Evolutionary conservation across 2,888 invertebrate genomes (phyloP).

Genomic region (Torymus texanus): DNA sequence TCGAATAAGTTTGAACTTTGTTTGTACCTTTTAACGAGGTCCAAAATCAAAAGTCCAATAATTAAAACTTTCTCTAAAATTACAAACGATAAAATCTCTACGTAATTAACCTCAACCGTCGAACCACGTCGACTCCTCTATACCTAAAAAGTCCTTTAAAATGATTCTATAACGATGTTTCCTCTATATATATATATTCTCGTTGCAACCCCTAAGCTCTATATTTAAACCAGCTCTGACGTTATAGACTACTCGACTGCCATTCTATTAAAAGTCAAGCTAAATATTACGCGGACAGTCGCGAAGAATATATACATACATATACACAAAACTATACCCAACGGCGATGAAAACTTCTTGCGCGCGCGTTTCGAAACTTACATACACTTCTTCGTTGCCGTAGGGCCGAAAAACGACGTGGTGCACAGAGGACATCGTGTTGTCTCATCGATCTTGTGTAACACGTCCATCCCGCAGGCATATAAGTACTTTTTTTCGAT

Average conservation of each 20-base stretch:
- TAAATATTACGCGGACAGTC: conserved; percentile 2
- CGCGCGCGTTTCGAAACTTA: neutral
- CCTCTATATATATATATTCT: too few relatives aligned
- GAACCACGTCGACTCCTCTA: too few relatives aligned
- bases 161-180: too few relatives aligned
- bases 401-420: neutral
- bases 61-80: too few relatives aligned
- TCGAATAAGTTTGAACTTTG: too few relatives aligned
- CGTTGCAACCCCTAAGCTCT: too few relatives aligned
- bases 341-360: conserved; percentile 32
- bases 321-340: too few relatives aligned
- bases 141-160: too few relatives aligned
- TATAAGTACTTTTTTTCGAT: conserved; percentile 18
- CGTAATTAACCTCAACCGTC: too few relatives aligned
- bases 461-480: neutral
- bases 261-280: conserved; percentile 11
- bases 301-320: neutral
- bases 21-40: too few relatives aligned
- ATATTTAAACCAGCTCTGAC: neutral
- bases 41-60: too few relatives aligned
- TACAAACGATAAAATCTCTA: too few relatives aligned
- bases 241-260: neutral
- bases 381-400: neutral
- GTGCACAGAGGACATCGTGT: conserved; percentile 20
- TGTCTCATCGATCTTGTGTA: conserved; percentile 50